phyloP scores from a whole-genome alignment of 2,888 invertebrate genomes.

The Crepidodera aurea region DNA sequence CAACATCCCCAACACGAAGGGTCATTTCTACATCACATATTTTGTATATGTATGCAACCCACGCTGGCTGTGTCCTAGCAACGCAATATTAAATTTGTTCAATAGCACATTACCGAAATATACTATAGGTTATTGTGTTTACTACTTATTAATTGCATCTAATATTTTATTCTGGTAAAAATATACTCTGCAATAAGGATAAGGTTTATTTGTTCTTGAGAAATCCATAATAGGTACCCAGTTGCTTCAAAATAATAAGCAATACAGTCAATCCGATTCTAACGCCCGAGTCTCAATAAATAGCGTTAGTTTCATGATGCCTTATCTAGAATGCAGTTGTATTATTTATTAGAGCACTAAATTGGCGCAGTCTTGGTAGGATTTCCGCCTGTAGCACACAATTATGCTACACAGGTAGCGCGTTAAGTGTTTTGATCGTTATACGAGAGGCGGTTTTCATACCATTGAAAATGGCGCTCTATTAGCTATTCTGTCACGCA shows the following conservation, averaged over 20 bases:
- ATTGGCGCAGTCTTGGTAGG: conserved; percentile 8
- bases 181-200: too few species aligned
- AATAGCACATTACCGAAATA: conserved; percentile 9
- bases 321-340: neutral
- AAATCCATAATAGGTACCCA: too few species aligned
- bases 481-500: neutral
- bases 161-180: too few species aligned
- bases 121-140: too few species aligned
- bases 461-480: too few species aligned
- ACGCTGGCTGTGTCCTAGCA: conserved; percentile 4
- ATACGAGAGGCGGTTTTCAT: neutral
- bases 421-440: conserved; percentile 1
- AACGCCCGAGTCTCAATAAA: too few species aligned
- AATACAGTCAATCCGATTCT: too few species aligned
- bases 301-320: too few species aligned
- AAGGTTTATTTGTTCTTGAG: too few species aligned
- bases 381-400: neutral
- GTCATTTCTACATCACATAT: neutral
- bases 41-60: conserved; percentile 7
- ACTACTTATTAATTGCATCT: too few species aligned
- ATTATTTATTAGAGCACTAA: conserved; percentile 7
- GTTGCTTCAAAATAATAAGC: too few species aligned
- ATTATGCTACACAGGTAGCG: conserved; percentile 2
- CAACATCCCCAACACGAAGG: conserved; percentile 1
- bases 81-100: conserved; percentile 13